phyloP scores from a whole-genome alignment of 2,113 vertebrate species.

The Microtus pennsylvanicus region DNA sequence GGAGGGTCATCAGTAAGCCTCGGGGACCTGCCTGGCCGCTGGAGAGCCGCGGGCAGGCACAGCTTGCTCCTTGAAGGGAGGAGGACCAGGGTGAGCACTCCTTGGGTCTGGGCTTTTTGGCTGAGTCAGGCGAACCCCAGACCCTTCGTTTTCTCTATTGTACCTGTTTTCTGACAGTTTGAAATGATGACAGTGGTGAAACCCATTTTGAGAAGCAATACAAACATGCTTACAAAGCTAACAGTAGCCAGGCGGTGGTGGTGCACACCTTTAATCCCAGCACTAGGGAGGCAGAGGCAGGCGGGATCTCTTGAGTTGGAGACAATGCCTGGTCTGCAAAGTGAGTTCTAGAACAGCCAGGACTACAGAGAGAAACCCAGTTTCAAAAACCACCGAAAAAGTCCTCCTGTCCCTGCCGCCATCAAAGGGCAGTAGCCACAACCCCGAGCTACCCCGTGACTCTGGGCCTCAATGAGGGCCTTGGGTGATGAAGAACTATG shows the following conservation, averaged over 20 bases:
- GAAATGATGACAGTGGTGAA: not conserved
- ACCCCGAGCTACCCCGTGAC: no score
- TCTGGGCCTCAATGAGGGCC: not conserved
- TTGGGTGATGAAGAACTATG: not conserved
- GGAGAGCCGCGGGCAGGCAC: accelerated
- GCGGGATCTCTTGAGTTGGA: not conserved
- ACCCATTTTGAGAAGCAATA: not conserved
- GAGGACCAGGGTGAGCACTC: no score
- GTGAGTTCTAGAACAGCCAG: not conserved
- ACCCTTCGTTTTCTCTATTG: not conserved
- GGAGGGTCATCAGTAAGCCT: not conserved
- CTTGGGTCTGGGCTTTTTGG: not conserved
- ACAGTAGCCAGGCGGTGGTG: not conserved
- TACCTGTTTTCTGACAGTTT: not conserved
- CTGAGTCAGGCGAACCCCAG: not conserved
- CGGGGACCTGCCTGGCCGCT: not conserved
- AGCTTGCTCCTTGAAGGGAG: not conserved
- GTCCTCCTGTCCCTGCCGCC: not conserved
- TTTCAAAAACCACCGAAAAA: not conserved
- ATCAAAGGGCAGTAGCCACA: not conserved
- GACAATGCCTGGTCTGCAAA: not conserved
- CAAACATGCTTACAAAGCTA: not conserved
- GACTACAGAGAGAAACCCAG: not conserved
- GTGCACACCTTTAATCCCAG: not conserved
- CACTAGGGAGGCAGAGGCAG: not conserved